phyloP scores from a whole-genome alignment of 2,797 vertebrate species.

The Acanthiza pusilla region DNA sequence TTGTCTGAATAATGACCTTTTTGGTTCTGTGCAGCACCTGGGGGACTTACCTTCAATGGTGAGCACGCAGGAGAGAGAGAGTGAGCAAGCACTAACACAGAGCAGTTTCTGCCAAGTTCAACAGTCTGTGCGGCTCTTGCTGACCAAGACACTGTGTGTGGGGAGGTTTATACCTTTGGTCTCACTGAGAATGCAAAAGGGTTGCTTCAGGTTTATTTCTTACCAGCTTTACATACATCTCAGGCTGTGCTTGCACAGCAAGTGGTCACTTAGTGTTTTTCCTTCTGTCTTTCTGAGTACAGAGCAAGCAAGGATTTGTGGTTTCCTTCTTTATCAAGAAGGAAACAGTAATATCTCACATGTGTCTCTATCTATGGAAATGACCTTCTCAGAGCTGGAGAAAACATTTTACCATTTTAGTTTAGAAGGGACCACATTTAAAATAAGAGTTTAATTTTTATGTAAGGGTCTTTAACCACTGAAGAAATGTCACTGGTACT shows the following conservation, averaged over 20 bases:
- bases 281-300: background rate
- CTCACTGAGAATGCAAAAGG: background rate
- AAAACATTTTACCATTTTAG: background rate
- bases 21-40: background rate
- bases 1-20: background rate
- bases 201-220: background rate
- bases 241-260: background rate
- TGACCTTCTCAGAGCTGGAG: background rate
- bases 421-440: background rate
- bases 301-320: background rate
- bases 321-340: background rate
- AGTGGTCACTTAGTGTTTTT: background rate
- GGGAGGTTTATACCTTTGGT: background rate
- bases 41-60: background rate
- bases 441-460: background rate
- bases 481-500: background rate
- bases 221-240: background rate
- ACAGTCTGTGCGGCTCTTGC: background rate
- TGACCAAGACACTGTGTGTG: background rate
- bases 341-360: background rate
- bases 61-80: background rate
- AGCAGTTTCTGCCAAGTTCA: background rate
- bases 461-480: background rate
- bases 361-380: background rate
- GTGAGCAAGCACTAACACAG: background rate